A percentile compares a stretch with the other conserved stretches of the same genome.
phyloP scores from a whole-genome alignment of 2,113 vertebrate species.

The Menura novaehollandiae region DNA sequence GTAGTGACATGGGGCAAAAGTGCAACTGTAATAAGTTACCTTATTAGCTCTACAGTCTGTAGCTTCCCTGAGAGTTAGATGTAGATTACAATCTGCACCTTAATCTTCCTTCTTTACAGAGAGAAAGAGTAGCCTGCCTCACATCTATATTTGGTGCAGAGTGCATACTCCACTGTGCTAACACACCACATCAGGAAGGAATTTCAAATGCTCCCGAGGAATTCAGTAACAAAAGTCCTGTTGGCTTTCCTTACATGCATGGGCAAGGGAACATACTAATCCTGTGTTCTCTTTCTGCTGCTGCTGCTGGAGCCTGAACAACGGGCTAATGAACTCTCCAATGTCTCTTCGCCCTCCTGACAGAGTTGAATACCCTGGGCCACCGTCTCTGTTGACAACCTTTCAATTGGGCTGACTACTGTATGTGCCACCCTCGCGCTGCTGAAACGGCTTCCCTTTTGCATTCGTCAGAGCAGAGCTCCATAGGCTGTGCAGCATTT shows the following conservation, averaged over 20 bases:
- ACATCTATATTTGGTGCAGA: conserved; percentile 40
- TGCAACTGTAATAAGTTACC: background rate
- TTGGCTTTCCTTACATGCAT: conserved; percentile 25
- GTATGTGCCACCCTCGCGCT: background rate
- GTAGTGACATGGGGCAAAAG: background rate
- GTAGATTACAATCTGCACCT: background rate
- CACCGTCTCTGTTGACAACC: background rate
- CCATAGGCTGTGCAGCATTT: background rate
- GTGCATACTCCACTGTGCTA: background rate
- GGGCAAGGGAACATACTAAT: background rate
- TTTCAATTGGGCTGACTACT: background rate
- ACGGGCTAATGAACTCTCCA: background rate
- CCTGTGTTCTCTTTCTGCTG: background rate
- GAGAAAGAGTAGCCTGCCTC: background rate
- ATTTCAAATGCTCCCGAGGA: conserved; percentile 41
- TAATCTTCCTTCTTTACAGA: background rate
- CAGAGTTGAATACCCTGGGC: background rate
- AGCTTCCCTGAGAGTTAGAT: background rate
- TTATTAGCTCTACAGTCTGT: background rate
- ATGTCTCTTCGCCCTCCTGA: background rate
- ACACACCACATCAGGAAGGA: conserved; percentile 50
- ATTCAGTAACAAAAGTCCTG: conserved; percentile 21
- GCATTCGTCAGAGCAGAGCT: background rate
- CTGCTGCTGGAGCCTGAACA: background rate
- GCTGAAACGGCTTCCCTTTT: background rate